Conservation (phyloP, 1,140 invertebrate genomes). For the Zophobas atratus region DNA sequence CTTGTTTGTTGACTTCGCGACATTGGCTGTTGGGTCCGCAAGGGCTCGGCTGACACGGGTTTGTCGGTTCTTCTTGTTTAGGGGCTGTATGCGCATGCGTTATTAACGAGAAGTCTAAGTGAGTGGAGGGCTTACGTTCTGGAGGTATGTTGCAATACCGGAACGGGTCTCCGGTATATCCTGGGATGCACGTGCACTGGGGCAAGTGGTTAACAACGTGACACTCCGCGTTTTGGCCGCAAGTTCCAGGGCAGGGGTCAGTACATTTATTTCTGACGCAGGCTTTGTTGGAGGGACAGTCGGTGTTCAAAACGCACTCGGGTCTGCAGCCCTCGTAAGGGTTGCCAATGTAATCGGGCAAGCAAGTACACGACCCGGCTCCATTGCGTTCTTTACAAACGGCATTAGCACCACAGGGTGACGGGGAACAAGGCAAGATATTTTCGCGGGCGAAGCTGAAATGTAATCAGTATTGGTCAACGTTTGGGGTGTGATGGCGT, state of each 20-base stretch:
- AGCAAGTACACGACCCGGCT: slow-evolving; percentile 78
- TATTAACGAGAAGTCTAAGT: slow-evolving; percentile 20
- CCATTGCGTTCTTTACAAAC: slow-evolving; percentile 78
- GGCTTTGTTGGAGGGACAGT: slow-evolving; percentile 76
- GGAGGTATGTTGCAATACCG: slow-evolving; percentile 69
- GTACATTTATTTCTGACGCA: slow-evolving; percentile 75
- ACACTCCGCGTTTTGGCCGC: slow-evolving; percentile 77
- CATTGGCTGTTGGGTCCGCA: slow-evolving; percentile 84
- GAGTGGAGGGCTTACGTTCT: slow-evolving; percentile 71
- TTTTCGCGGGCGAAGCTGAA: slow-evolving; percentile 64
- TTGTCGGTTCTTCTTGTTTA: slow-evolving; percentile 61
- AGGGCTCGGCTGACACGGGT: slow-evolving; percentile 79
- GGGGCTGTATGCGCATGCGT: slow-evolving; percentile 58
- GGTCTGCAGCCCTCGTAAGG: slow-evolving; percentile 83
- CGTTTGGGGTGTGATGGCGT: background rate
- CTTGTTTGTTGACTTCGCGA: slow-evolving; percentile 74
- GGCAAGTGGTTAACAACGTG: slow-evolving; percentile 74
- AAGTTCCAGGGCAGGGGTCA: slow-evolving; percentile 78
- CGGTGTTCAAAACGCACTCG: slow-evolving; percentile 79
- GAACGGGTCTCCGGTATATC: slow-evolving; percentile 77
- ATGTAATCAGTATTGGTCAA: slow-evolving; percentile 1
- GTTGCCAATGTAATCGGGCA: slow-evolving; percentile 78
- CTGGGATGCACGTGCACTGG: slow-evolving; percentile 72
- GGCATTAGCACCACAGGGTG: slow-evolving; percentile 82
- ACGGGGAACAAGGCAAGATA: slow-evolving; percentile 75